These are phyloP conservation scores for Morinoia aosen DNA, from an alignment of 2,888 invertebrate species.

Conservation along the genomic window DNA sequence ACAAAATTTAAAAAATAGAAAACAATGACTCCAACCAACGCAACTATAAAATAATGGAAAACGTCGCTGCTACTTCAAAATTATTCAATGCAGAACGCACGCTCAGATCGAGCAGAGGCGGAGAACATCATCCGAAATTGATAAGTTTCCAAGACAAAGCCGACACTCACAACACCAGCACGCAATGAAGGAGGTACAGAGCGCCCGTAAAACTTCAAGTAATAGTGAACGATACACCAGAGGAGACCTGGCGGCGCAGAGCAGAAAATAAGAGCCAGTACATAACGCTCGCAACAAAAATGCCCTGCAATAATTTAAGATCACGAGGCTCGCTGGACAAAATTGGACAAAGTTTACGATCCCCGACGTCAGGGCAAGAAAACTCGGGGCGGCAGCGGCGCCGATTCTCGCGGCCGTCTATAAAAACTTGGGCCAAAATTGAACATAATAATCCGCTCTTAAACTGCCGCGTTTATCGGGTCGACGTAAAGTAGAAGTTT, in stretches of 20 bases:
- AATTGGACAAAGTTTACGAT: not conserved
- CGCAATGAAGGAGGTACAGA: not conserved
- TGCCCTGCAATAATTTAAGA: conserved; percentile 4
- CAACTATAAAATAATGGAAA: not conserved
- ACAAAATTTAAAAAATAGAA: not conserved
- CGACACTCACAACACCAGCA: not conserved
- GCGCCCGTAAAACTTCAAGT: not conserved
- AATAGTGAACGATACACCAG: not conserved
- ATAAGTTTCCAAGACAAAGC: not conserved
- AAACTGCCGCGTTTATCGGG: not conserved
- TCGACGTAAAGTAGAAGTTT: not conserved
- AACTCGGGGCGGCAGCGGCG: not conserved
- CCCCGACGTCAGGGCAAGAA: not conserved
- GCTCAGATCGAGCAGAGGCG: not conserved
- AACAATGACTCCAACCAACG: not conserved
- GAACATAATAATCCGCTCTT: not conserved
- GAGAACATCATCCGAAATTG: not conserved
- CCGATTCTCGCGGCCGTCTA: not conserved
- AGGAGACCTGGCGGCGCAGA: not conserved
- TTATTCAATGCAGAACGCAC: not conserved
- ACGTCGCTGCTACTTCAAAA: not conserved
- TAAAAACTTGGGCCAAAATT: not conserved
- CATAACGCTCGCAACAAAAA: not conserved
- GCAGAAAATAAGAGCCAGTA: not conserved
- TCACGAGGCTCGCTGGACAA: not conserved